Base-by-base conservation (phyloP, 2,113 vertebrate species). In the Ageneiosus marmoratus region DNA sequence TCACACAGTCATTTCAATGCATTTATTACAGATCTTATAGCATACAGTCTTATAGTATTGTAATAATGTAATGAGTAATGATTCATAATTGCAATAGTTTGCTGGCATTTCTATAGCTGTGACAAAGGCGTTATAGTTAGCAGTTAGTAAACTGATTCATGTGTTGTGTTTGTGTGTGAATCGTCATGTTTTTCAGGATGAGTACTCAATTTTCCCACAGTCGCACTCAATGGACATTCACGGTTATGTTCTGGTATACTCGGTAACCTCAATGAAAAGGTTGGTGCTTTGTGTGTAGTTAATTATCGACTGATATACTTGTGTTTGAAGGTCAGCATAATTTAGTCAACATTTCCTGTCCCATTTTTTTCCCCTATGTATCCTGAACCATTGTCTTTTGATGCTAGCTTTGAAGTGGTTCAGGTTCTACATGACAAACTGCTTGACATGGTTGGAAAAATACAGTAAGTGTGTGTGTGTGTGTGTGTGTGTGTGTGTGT, bases 181-280 rank as follows among this genome's bases (percentile, higher is more conserved):
- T 13, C 85, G n/a, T 84, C 46, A 15, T 37, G 1, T 41, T 82
- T 41, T 84, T 56, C 86, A 97, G 96, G 95, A 97, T 5, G 94
- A 96, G 75, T 95, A 96, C 88, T 96, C 94, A 67, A 95, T 96
- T 92, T 94, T 97, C 86, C 93, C 95, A 62, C 95, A 95, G 62
- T 97, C 96, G 80, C 94, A 96, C 86, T 84, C 95, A 87, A 94
- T 95, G 86, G 90, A 95, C 83, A 95, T 96, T 88, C 96, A 96
- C 11, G 92, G 95, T 72, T 96, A 95, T 44, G 88, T 97, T 87
- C 94, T 97, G 76, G 94, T 96, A 27, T 96, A 95, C 88, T 95
- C 92, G 0, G 95, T 97, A 87, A 96, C 94, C 9, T 97, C 96
- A 82, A 91, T 93, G 87, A 93, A 89, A 91, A 97, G 95, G 96